Evolutionary conservation across 2,113 vertebrate genomes (phyloP).

Genomic region (Steatornis caripensis): DNA sequence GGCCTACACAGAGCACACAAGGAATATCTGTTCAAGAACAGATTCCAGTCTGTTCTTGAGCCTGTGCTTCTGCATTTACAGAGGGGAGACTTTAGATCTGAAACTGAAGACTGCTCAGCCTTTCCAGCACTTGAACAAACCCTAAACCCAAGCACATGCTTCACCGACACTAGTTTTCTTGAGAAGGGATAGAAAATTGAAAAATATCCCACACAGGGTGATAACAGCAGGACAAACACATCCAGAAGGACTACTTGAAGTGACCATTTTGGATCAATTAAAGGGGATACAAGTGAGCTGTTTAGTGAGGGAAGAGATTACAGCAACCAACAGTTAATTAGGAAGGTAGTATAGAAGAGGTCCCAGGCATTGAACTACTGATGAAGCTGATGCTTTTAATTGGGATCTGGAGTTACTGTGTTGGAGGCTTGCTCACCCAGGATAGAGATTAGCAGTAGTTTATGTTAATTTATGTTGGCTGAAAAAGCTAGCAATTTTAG

Average conservation of each 20-base stretch:
- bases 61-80: not conserved
- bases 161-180: not conserved
- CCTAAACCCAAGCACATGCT: not conserved
- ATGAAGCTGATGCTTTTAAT: not conserved
- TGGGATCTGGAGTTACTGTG: not conserved
- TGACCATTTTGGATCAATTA: not conserved
- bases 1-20: not conserved
- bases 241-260: not conserved
- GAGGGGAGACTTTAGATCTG: not conserved
- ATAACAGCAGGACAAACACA: not conserved
- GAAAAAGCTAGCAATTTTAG: slow-evolving; percentile 4
- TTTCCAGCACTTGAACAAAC: not conserved
- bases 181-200: not conserved
- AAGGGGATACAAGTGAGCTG: not conserved
- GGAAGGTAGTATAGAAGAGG: not conserved
- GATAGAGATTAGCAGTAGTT: not conserved
- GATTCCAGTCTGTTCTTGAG: not conserved
- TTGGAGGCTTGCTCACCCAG: not conserved
- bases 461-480: not conserved
- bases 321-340: not conserved
- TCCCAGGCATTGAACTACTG: not conserved
- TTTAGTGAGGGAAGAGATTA: not conserved
- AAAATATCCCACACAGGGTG: not conserved
- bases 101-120: not conserved
- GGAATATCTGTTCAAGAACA: not conserved